Evolutionary conservation across 2,797 vertebrate species (phyloP).

Genomic region (Chiloscyllium punctatum): DNA sequence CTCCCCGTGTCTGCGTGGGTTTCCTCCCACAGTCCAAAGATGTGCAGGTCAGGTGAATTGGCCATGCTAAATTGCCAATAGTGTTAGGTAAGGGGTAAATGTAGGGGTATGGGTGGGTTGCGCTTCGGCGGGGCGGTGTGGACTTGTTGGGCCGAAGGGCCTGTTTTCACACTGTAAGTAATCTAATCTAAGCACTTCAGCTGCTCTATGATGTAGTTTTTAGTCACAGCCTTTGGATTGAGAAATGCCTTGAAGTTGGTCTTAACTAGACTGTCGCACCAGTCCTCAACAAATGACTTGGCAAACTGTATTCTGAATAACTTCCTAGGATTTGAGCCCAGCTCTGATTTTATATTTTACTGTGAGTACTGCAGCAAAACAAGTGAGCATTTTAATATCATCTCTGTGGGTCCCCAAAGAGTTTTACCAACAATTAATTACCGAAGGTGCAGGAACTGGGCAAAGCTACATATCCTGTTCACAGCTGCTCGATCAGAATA

Average conservation of each 20-base stretch:
- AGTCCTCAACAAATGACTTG: neutral
- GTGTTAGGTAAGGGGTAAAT: no score
- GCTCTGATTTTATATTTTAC: neutral
- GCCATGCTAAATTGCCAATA: no score
- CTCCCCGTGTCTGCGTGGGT: no score
- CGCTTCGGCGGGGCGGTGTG: no score
- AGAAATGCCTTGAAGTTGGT: neutral
- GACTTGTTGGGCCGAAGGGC: no score
- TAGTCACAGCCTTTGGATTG: neutral
- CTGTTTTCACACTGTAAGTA: no score
- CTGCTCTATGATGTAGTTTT: neutral
- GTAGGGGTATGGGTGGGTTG: no score
- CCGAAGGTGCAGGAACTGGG: neutral
- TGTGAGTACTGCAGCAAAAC: neutral
- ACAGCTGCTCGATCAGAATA: neutral
- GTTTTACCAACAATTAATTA: neutral
- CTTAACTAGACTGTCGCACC: neutral
- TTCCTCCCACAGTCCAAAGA: no score
- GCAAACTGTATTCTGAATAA: neutral
- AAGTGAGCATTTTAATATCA: neutral
- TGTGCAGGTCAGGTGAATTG: no score
- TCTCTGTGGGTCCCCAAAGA: neutral
- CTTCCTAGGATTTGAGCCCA: neutral
- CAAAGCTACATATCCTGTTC: neutral
- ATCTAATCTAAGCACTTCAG: no score